These are phyloP conservation scores for Busseola fusca DNA, from an alignment of 2,888 invertebrate genomes.

Conservation along the genomic window DNA sequence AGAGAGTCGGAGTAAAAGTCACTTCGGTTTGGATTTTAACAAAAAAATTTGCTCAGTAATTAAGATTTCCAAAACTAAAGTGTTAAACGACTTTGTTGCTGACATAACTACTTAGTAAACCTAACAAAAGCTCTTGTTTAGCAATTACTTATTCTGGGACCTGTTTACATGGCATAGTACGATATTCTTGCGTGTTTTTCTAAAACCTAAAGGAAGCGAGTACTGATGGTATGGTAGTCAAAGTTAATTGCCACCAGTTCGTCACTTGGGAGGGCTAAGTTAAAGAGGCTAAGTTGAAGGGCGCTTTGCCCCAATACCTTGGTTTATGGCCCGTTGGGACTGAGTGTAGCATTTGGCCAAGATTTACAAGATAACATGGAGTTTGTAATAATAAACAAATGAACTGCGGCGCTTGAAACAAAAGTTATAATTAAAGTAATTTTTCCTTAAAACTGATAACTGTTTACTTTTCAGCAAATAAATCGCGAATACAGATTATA, in stretches of 20 bases:
- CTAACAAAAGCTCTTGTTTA: not conserved
- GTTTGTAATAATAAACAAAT: slow-evolving; percentile 4
- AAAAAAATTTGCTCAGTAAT: too few species aligned
- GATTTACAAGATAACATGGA: slow-evolving; percentile 25
- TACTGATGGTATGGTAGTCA: slow-evolving; percentile 14
- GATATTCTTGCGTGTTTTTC: slow-evolving; percentile 12
- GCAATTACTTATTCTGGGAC: not conserved
- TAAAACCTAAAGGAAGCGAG: slow-evolving; percentile 1
- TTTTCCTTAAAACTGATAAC: too few species aligned
- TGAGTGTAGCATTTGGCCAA: slow-evolving; percentile 21
- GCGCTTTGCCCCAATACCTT: slow-evolving; percentile 25
- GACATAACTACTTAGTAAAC: not conserved
- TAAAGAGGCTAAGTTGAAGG: slow-evolving; percentile 33
- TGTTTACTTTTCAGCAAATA: too few species aligned
- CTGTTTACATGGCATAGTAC: not conserved
- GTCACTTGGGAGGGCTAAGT: slow-evolving; percentile 36
- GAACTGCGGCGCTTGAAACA: not conserved
- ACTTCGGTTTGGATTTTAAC: too few species aligned
- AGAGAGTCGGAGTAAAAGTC: too few species aligned
- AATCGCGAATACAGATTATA: too few species aligned
- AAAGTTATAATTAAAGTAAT: too few species aligned
- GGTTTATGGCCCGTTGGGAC: slow-evolving; percentile 35
- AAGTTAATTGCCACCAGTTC: slow-evolving; percentile 37
- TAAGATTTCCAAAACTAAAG: too few species aligned
- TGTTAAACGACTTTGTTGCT: not conserved